Conservation (phyloP, 2,113 vertebrate genomes). For the Cheirogaleus medius region DNA sequence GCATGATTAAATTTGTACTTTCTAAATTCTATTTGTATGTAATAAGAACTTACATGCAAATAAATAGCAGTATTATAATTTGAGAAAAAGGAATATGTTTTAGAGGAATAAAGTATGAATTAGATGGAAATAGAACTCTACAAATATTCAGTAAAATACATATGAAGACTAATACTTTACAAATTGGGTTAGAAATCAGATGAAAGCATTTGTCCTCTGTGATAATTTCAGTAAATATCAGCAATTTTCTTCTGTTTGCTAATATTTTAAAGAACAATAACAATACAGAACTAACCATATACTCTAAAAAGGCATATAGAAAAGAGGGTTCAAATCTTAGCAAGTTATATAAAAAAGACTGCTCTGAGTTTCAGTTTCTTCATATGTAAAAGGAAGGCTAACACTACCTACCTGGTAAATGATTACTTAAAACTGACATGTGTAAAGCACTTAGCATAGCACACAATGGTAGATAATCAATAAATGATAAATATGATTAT, state of each 20-base stretch:
- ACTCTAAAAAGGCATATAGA: neutral
- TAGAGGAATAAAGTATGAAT: constrained; percentile 6
- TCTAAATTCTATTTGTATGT: neutral
- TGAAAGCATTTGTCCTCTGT: neutral
- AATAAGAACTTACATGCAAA: neutral
- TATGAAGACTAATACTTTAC: neutral
- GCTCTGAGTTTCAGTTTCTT: neutral
- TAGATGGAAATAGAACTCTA: neutral
- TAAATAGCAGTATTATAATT: constrained; percentile 8
- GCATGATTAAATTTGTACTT: neutral
- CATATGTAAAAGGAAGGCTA: neutral
- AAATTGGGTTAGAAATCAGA: constrained; percentile 11
- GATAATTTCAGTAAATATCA: neutral
- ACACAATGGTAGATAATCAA: neutral
- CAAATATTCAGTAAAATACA: constrained; percentile 31
- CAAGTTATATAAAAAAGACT: neutral
- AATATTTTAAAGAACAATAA: neutral
- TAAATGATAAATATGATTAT: neutral
- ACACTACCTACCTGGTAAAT: neutral
- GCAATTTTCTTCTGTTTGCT: constrained; percentile 16
- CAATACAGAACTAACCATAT: neutral
- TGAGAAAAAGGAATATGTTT: constrained; percentile 1
- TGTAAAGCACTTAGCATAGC: neutral
- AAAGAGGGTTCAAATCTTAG: neutral
- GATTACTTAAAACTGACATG: neutral